These are phyloP conservation scores for Microctonus brassicae DNA, from an alignment of 2,888 invertebrate species.

Conservation along the genomic window DNA sequence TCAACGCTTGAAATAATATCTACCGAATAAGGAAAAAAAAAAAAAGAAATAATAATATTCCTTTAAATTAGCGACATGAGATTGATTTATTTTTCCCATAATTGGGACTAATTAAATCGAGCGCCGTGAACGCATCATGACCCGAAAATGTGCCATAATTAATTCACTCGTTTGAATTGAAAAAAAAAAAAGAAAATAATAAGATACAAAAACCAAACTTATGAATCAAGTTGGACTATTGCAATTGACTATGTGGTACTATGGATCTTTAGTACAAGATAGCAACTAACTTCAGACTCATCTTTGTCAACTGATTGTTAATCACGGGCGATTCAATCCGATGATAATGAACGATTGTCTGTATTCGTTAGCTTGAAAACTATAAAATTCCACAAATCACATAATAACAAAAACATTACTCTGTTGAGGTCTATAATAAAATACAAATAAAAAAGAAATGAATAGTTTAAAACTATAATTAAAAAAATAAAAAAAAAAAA, in stretches of 20 bases:
- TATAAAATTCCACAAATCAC: neutral
- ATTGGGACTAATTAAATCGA: neutral
- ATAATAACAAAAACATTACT: neutral
- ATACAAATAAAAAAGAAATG: neutral
- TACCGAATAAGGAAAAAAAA: neutral
- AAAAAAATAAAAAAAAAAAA: neutral
- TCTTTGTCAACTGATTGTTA: neutral
- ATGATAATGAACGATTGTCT: neutral
- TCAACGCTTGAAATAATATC: neutral
- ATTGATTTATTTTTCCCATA: neutral
- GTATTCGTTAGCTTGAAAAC: neutral
- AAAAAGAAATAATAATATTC: neutral
- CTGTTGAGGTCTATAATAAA: neutral
- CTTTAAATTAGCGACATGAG: neutral
- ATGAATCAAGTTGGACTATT: neutral
- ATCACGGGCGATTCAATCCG: neutral
- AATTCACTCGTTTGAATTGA: neutral
- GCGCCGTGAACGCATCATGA: neutral
- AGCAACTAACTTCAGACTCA: neutral
- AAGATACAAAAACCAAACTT: too few relatives aligned
- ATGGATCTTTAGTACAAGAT: neutral
- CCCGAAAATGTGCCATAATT: constrained; percentile 22
- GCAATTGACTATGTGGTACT: neutral
- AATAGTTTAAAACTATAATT: neutral
- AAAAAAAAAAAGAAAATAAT: neutral